Evolutionary conservation across 2,113 vertebrate genomes (phyloP), one percentile per base, ranked within the genome.

Genomic region (Mustela lutreola): DNA sequence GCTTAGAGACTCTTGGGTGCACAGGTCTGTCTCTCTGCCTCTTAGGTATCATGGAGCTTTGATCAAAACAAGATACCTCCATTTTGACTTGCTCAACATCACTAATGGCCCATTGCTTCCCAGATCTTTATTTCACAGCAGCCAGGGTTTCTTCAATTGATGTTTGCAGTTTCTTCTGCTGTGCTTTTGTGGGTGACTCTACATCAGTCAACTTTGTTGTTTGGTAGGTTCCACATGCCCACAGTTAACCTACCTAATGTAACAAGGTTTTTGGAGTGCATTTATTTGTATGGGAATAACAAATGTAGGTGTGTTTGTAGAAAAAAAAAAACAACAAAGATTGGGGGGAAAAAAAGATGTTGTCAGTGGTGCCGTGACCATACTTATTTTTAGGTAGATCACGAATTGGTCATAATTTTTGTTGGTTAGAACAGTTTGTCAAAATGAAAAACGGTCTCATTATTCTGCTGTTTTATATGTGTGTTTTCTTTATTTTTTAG

Each of bases 1-100:
- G 84, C 70, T 94, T 85, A 39, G 24, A 11, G 50, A 75, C 63
- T 83, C 82, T 92, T 87, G 92, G 92, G 18, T 87, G 91, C 75
- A 48, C 36, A 63, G 45, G 67, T 45, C 63, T 89, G 48, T 92
- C 83, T 75, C 71, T 92, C 82, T 92, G 81, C 31, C 91, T 95
- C 89, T 67, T 76, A 83, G 56, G 73, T 93, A 82, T 94, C 81
- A 26, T 16, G 53, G 76, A 95, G 21, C 28, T 95, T 90, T 94
- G 87, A 90, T 84, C 84, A 88, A 96, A 96, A 67, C 26, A 96
- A 75, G 80, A 85, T 26, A 85, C 65, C 78, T 93, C 53, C 63
- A 48, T 96, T 87, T 94, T 76, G 48, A 19, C 28, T 63, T 87
- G 62, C 60, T 48, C 22, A 50, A 31, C 11, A 24, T 86, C 18